Evolutionary conservation across 1,140 invertebrate genomes (phyloP).

Genomic region (Ladona fulva): DNA sequence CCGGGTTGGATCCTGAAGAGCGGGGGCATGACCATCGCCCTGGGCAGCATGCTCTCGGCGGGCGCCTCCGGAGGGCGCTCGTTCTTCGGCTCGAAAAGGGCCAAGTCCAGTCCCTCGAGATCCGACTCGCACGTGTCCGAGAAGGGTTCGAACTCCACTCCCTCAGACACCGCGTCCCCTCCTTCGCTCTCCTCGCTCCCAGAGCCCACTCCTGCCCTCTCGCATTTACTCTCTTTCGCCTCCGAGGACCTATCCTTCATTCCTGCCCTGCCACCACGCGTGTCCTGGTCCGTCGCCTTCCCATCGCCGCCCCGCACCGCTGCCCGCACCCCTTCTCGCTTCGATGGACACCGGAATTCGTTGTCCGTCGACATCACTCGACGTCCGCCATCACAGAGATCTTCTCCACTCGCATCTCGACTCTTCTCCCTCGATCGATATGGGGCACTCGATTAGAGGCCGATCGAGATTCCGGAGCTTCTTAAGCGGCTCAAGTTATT

Average conservation of each 20-base stretch:
- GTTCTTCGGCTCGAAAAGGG: constrained; percentile 50
- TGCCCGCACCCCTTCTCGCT: not conserved
- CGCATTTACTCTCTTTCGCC: not conserved
- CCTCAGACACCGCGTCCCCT: constrained; percentile 33
- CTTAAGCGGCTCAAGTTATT: too few species aligned
- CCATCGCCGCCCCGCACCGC: not conserved
- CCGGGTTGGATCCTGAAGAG: too few species aligned
- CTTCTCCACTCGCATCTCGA: too few species aligned
- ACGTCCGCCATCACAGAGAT: too few species aligned
- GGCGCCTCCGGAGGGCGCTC: not conserved
- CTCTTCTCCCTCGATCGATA: too few species aligned
- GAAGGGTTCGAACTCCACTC: constrained; percentile 45
- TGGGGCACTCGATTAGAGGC: too few species aligned
- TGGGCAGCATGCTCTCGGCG: not conserved
- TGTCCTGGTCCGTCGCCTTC: not conserved
- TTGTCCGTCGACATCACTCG: too few species aligned
- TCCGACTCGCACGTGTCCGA: constrained; percentile 48
- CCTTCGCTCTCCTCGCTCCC: not conserved
- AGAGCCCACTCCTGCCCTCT: not conserved
- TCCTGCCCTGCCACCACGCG: not conserved
- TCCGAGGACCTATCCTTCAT: not conserved
- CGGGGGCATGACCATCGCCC: too few species aligned
- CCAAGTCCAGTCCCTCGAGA: constrained; percentile 56
- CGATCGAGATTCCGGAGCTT: too few species aligned
- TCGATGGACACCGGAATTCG: not conserved